Evolutionary conservation across 1,140 invertebrate genomes (phyloP).

Genomic region (Aphis craccivora): DNA sequence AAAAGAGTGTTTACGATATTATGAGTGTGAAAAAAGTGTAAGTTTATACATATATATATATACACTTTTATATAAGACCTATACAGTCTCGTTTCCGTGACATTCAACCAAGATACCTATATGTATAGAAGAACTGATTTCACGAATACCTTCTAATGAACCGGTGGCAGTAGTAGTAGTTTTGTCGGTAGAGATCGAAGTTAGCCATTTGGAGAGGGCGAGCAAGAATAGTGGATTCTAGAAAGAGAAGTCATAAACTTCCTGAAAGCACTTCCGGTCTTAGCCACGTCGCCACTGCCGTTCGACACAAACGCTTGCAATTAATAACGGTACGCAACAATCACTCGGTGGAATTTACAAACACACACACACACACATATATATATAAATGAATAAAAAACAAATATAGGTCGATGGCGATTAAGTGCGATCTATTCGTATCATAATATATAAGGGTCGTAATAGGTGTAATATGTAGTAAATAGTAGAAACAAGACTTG

Average conservation of each 20-base stretch:
- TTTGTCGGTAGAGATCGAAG: neutral
- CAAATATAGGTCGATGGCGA: neutral
- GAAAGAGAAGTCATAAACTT: neutral
- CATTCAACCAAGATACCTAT: neutral
- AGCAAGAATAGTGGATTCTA: neutral
- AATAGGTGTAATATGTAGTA: neutral
- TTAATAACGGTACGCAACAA: neutral
- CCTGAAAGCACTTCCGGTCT: neutral
- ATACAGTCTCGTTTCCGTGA: neutral
- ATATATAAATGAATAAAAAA: neutral
- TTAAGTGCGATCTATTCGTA: neutral
- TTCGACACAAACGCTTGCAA: neutral
- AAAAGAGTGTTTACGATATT: neutral
- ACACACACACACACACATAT: neutral
- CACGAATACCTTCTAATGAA: constrained; percentile 32
- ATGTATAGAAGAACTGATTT: neutral
- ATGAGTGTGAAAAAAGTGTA: neutral
- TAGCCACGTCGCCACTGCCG: neutral
- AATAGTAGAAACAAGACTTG: neutral
- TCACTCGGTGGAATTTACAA: neutral
- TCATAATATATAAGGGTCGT: neutral
- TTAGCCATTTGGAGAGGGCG: neutral
- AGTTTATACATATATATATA: neutral
- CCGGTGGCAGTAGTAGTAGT: neutral
- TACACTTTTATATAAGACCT: neutral